A percentile compares a stretch with the other conserved stretches of the same genome.
These are phyloP conservation scores for Helogale parvula DNA, from an alignment of 2,113 vertebrate species.

Conservation along the genomic window DNA sequence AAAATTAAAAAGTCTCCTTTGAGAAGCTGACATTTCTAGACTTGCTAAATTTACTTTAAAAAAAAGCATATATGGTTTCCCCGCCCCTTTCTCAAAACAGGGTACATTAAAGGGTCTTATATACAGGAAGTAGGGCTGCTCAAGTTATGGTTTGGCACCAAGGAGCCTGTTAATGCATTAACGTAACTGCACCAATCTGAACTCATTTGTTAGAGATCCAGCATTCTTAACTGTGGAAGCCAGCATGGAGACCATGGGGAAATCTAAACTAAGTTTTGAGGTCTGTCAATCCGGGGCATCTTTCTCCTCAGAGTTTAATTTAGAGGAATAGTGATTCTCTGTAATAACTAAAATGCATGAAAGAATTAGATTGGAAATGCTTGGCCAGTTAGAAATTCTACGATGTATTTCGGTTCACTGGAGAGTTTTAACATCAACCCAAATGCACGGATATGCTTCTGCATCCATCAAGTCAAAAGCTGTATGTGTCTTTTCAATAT, in stretches of 20 bases:
- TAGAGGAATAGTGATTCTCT: neutral
- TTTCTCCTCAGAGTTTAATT: neutral
- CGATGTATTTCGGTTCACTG: neutral
- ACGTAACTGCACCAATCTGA: neutral
- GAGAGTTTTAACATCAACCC: neutral
- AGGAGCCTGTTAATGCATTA: neutral
- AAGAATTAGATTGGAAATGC: constrained; percentile 14
- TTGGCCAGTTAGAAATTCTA: neutral
- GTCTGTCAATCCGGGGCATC: neutral
- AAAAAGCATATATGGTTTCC: neutral
- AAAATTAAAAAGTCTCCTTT: neutral
- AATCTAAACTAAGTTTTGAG: neutral
- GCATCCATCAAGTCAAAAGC: neutral
- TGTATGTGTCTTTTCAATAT: neutral
- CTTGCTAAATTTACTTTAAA: neutral
- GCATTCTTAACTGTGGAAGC: constrained; percentile 49
- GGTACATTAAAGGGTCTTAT: neutral
- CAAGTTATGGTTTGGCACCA: neutral
- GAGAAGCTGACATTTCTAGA: constrained; percentile 2
- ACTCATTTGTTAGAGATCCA: constrained; percentile 71
- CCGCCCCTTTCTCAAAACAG: neutral
- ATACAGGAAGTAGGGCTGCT: neutral
- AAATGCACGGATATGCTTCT: neutral
- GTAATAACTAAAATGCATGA: neutral
- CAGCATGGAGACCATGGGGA: neutral